phyloP scores from a whole-genome alignment of 2,113 vertebrate genomes.

The Callithrix jacchus region DNA sequence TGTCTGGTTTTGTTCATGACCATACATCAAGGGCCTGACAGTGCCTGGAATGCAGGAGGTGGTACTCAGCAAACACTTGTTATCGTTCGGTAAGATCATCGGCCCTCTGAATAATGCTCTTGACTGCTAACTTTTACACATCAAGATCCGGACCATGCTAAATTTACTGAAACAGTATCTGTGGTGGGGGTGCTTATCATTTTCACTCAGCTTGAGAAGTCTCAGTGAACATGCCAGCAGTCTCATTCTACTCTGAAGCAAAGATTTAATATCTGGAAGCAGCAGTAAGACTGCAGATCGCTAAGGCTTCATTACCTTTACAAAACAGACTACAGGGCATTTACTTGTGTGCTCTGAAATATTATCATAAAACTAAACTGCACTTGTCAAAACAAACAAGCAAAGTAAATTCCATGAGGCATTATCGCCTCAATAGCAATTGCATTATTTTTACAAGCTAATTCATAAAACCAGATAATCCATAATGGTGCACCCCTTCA shows the following conservation, averaged over 20 bases:
- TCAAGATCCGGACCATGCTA: not conserved
- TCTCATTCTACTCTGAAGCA: not conserved
- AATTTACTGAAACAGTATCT: not conserved
- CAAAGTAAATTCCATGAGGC: slow-evolving; percentile 64
- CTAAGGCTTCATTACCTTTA: slow-evolving; percentile 67
- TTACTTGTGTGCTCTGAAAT: slow-evolving; percentile 63
- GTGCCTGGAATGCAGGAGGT: not conserved
- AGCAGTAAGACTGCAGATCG: not conserved
- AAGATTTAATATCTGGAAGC: slow-evolving; percentile 56
- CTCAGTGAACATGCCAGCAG: not conserved
- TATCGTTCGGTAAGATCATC: not conserved
- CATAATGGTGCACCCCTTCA: slow-evolving; percentile 51
- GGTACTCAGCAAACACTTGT: not conserved
- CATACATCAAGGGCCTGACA: not conserved
- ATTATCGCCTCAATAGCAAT: slow-evolving; percentile 68
- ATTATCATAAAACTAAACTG: slow-evolving; percentile 74
- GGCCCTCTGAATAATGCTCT: not conserved
- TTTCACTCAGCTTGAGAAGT: slow-evolving; percentile 15
- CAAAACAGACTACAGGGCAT: slow-evolving; percentile 68
- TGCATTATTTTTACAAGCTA: slow-evolving; percentile 76
- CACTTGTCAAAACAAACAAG: slow-evolving; percentile 80
- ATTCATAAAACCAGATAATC: slow-evolving; percentile 73
- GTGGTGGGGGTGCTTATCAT: not conserved
- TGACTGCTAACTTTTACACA: not conserved
- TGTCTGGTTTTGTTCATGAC: not conserved